Evolutionary conservation across 2,113 vertebrate species (phyloP), one percentile per base, ranked within the genome.

Genomic region (Eulacestoma nigropectus): DNA sequence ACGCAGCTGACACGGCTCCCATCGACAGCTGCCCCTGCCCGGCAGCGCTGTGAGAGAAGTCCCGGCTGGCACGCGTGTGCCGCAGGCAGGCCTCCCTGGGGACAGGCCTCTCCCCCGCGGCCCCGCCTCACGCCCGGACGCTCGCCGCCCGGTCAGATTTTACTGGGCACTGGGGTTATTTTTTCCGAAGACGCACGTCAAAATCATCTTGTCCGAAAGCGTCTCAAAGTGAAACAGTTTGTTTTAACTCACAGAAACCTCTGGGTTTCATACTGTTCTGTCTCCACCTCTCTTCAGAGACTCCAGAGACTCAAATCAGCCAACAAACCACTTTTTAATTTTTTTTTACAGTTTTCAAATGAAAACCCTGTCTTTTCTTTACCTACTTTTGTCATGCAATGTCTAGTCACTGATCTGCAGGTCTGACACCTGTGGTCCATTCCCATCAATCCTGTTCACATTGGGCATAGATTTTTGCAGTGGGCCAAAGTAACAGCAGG

Each of bases 181-280:
- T 39, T 25, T 60, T 22, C n/a, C 77, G 35, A 32, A 72, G 74
- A 64, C 11, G 56, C 16, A 2, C 3, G 18, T 85, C 53, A 84
- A 82, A 70, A 53, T 39, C 26, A 23, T 87, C 50, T 35, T 22
- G n/a, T 29, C 70, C 55, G 50, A 42, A 75, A 78, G 47, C 2
- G 3, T 75, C 84, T 87, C 93, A 94, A 41, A 95, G 53, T 20
- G 89, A 95, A 96, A 86, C 60, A n/a, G 68, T 30, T 55, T 56
- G 76, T 37, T 95, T 84, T 79, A 84, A 82, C 37, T 73, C 84
- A 87, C 37, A 69, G 89, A 55, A 96, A 55, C 81, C 21, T 72
- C 41, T 50, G 39, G 7, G 70, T 18, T 87, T 89, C 49, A 6
- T 44, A 46, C 37, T 42, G 56, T 41, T 82, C 52, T 60, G 33